A percentile compares a stretch with the other conserved stretches of the same genome.
Evolutionary conservation across 2,113 vertebrate species (phyloP).

Genomic region (Rhinopomastus cyanomelas): DNA sequence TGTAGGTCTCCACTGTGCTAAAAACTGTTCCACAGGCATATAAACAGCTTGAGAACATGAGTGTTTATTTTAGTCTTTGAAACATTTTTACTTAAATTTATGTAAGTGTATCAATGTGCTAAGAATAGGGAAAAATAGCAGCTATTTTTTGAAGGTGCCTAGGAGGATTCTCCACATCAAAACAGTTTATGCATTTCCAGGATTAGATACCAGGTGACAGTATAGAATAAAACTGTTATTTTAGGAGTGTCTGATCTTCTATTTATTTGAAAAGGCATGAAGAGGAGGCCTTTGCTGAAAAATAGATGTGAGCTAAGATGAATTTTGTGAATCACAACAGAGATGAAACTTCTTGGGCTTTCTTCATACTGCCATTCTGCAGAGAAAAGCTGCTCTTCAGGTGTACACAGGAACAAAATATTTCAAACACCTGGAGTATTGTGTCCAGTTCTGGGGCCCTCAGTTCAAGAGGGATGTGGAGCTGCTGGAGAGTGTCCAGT

Average conservation of each 20-base stretch:
- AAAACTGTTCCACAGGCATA: not conserved
- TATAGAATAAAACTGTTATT: not conserved
- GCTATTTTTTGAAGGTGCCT: conserved; percentile 6
- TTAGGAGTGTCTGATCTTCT: not conserved
- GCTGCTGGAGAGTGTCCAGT: too few species aligned
- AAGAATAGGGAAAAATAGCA: not conserved
- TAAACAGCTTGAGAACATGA: not conserved
- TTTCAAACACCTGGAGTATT: too few species aligned
- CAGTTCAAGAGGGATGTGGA: too few species aligned
- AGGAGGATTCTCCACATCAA: not conserved
- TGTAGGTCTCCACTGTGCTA: not conserved
- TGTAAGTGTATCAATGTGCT: not conserved
- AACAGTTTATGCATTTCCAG: not conserved
- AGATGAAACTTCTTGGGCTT: not conserved
- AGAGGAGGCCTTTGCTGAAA: not conserved
- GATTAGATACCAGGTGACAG: not conserved
- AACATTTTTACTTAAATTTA: not conserved
- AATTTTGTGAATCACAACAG: not conserved
- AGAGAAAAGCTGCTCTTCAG: not conserved
- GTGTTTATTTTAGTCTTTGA: not conserved
- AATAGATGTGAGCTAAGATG: not conserved
- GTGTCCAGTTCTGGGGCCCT: too few species aligned
- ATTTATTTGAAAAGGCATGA: not conserved
- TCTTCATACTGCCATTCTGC: not conserved
- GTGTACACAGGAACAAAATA: not conserved